Evolutionary conservation across 2,888 invertebrate genomes (phyloP).

Genomic region (Hipparchia semele): DNA sequence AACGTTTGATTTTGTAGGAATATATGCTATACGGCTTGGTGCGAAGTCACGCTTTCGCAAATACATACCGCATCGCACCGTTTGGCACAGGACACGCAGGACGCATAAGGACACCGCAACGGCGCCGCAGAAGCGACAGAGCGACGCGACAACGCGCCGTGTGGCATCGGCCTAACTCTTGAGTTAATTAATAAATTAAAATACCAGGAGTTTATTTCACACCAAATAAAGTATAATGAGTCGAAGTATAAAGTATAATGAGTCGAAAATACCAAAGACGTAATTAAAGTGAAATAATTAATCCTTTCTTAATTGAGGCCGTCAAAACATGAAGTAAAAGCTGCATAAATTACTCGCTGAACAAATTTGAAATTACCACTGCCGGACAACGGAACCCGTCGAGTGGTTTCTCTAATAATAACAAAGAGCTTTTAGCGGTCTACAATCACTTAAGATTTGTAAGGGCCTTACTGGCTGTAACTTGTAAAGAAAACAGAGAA

Average conservation of each 20-base stretch:
- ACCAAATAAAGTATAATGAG: neutral
- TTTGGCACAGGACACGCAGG: too few species aligned
- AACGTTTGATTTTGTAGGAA: too few species aligned
- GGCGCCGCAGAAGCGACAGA: too few species aligned
- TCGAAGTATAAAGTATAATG: conserved; percentile 2
- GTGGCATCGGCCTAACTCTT: neutral
- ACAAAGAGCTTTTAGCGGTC: conserved; percentile 42
- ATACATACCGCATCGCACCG: too few species aligned
- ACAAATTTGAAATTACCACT: conserved; percentile 16
- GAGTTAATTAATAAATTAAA: neutral
- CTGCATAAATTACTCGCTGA: conserved; percentile 4
- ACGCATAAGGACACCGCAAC: too few species aligned
- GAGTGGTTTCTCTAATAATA: conserved; percentile 33
- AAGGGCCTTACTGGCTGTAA: conserved; percentile 41
- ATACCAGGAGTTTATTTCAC: neutral
- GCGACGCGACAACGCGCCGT: too few species aligned
- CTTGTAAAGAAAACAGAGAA: conserved; percentile 47
- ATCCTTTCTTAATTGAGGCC: conserved; percentile 3
- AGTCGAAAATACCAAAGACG: conserved; percentile 5
- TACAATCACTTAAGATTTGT: conserved; percentile 45
- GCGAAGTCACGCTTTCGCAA: too few species aligned
- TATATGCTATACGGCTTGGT: too few species aligned
- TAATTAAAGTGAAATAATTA: conserved; percentile 14
- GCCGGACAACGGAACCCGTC: conserved; percentile 17
- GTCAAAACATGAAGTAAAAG: neutral